A percentile compares a stretch with the other conserved stretches of the same genome.
phyloP scores from a whole-genome alignment of 2,113 vertebrate genomes.

The Anhinga rufa region DNA sequence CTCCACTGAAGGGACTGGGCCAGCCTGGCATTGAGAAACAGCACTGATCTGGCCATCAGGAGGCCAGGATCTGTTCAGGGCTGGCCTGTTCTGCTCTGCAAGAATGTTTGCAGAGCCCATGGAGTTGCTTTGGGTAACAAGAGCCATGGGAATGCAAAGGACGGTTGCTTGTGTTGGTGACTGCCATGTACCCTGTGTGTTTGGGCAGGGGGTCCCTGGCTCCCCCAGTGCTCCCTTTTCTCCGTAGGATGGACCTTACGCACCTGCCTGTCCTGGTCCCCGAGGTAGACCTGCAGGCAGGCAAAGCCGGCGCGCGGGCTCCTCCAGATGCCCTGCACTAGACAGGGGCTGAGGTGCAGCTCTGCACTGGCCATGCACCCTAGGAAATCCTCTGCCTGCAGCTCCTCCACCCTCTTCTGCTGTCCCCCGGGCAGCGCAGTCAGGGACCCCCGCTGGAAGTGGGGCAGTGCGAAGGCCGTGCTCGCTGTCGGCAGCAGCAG shows the following conservation, averaged over 20 bases:
- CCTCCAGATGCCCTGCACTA: not conserved
- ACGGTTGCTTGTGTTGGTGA: not conserved
- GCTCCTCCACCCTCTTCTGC: not conserved
- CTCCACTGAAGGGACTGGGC: not conserved
- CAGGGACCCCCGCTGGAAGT: not conserved
- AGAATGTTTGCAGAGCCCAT: not conserved
- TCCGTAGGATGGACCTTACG: accelerated
- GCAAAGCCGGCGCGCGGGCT: accelerated
- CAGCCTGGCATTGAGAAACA: not conserved
- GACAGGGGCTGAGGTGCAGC: not conserved
- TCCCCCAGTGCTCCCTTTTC: not conserved
- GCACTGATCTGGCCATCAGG: not conserved
- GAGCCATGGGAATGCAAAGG: no score
- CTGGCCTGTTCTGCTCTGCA: not conserved
- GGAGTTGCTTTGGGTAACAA: not conserved
- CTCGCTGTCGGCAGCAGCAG: not conserved
- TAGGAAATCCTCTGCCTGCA: not conserved
- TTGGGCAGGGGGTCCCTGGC: not conserved
- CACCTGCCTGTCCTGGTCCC: not conserved
- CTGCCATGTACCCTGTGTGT: not conserved
- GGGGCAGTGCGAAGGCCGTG: not conserved
- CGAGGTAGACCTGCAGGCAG: not conserved
- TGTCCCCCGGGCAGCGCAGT: accelerated
- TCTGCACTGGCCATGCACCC: not conserved
- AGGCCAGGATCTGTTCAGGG: not conserved